Percentiles rank a stretch among this genome's conserved stretches.
Conservation (phyloP, 1,140 invertebrate species). For the Meteorus sp. region DNA sequence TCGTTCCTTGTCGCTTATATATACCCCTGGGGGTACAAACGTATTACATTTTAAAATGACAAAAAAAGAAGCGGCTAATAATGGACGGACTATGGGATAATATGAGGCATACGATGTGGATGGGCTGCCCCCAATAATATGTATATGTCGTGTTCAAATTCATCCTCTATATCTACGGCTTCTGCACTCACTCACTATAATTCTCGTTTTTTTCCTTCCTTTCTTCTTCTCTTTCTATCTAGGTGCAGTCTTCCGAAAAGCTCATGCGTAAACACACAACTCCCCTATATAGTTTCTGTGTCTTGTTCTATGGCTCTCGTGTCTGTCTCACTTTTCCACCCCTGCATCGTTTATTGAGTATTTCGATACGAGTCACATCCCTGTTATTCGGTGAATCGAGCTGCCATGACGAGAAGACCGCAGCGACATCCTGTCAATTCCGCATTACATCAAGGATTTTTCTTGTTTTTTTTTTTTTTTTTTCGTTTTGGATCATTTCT, state of each 20-base stretch:
- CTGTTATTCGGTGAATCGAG: constrained; percentile 14
- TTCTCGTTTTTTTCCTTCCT: constrained; percentile 5
- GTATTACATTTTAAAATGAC: constrained; percentile 53
- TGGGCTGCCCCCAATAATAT: constrained; percentile 9
- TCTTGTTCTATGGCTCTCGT: constrained; percentile 2
- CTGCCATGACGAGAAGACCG: constrained; percentile 15
- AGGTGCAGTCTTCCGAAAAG: constrained; percentile 46
- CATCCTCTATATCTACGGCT: constrained; percentile 20
- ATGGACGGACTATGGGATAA: constrained; percentile 46
- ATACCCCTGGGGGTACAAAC: constrained; percentile 35
- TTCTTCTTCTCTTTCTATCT: constrained; percentile 28
- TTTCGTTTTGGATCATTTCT: constrained; percentile 6
- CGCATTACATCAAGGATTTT: constrained; percentile 25
- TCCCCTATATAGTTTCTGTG: constrained; percentile 10
- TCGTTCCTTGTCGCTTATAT: constrained; percentile 21
- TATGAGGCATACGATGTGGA: constrained; percentile 31
- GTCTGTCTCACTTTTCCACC: constrained; percentile 1
- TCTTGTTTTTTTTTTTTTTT: neutral
- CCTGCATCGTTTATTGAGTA: neutral
- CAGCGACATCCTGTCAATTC: constrained; percentile 42
- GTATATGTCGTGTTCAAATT: constrained; percentile 20
- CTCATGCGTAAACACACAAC: constrained; percentile 46
- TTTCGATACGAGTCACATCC: constrained; percentile 19
- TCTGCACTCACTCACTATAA: neutral
- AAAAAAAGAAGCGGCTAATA: constrained; percentile 47